A percentile compares a stretch with the other conserved stretches of the same genome.
These are phyloP conservation scores for Thalpophila matura DNA, from an alignment of 2,888 invertebrate genomes.

Conservation along the genomic window DNA sequence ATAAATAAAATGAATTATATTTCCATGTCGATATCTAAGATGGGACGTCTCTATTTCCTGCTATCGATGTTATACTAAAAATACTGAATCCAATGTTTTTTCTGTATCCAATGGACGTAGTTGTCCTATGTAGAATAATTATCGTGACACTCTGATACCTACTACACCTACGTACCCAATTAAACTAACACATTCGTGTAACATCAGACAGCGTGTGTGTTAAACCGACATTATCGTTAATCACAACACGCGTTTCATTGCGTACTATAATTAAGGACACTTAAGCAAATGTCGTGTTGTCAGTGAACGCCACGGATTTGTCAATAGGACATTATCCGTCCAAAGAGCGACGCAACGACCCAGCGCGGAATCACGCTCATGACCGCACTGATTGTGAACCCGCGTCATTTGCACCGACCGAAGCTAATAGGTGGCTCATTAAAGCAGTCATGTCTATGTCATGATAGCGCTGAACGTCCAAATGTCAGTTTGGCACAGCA, in stretches of 20 bases:
- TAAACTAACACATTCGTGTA: slow-evolving; percentile 31
- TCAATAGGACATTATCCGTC: slow-evolving; percentile 66
- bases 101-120: not conserved
- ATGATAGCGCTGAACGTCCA: slow-evolving; percentile 40
- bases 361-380: slow-evolving; percentile 70
- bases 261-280: slow-evolving; percentile 67
- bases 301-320: slow-evolving; percentile 63
- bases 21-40: not conserved
- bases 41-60: not conserved
- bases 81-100: too few species aligned
- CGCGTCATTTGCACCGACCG: slow-evolving; percentile 61
- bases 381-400: slow-evolving; percentile 70
- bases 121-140: not conserved
- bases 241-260: slow-evolving; percentile 59
- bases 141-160: not conserved
- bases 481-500: slow-evolving; percentile 50
- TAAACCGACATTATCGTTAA: slow-evolving; percentile 46
- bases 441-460: slow-evolving; percentile 52
- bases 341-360: slow-evolving; percentile 65
- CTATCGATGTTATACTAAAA: slow-evolving; percentile 11
- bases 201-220: slow-evolving; percentile 35
- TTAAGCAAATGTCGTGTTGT: slow-evolving; percentile 63
- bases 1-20: slow-evolving; percentile 2
- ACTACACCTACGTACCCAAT: slow-evolving; percentile 18
- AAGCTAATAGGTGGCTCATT: slow-evolving; percentile 66